Conservation (phyloP, 2,797 vertebrate genomes). For the Cossypha caffra region DNA sequence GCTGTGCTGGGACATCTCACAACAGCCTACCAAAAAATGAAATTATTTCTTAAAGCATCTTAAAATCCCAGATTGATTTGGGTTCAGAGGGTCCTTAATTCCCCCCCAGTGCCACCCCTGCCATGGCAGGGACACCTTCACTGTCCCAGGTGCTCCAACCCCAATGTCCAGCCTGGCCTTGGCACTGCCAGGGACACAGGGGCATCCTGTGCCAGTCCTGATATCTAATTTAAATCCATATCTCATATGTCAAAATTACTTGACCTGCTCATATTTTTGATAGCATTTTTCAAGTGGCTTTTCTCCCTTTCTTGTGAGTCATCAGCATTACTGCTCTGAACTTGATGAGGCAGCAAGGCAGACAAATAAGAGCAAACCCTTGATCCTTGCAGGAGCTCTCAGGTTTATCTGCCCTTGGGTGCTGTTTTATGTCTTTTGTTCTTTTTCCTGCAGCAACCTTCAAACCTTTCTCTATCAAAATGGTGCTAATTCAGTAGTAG, state of each 20-base stretch:
- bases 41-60: background rate
- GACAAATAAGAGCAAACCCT: background rate
- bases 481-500: background rate
- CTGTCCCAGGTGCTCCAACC: too few species aligned
- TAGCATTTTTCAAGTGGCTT: background rate
- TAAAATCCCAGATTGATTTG: background rate
- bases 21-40: background rate
- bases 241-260: background rate
- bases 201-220: background rate
- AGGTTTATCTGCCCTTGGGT: background rate
- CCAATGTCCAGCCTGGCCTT: too few species aligned
- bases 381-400: background rate
- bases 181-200: background rate
- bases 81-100: accelerated
- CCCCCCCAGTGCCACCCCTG: accelerated
- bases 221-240: background rate
- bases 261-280: accelerated
- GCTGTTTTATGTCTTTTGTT: background rate
- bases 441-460: background rate
- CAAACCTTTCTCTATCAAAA: background rate
- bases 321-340: background rate
- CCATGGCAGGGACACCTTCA: background rate
- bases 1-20: background rate
- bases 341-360: background rate
- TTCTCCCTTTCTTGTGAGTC: accelerated